Percentiles rank a stretch among this genome's conserved stretches.
These are phyloP conservation scores for Blastobasis adustella DNA, from an alignment of 2,888 invertebrate genomes.

Conservation along the genomic window DNA sequence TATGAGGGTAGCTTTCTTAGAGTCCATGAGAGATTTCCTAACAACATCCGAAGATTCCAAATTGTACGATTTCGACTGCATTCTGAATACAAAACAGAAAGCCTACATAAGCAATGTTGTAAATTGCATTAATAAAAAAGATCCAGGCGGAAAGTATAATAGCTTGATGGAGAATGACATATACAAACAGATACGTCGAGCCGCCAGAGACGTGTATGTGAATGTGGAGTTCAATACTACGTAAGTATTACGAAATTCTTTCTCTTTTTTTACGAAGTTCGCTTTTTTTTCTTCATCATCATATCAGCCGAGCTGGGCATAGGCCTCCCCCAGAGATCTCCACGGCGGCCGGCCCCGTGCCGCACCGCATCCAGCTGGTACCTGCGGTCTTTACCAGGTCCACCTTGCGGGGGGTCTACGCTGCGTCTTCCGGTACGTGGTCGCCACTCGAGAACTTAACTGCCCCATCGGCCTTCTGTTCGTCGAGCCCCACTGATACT, in stretches of 20 bases:
- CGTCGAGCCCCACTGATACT: no score
- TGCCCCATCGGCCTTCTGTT: no score
- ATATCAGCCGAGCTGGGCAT: no score
- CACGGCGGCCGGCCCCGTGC: no score
- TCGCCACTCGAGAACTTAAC: no score
- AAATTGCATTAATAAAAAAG: neutral
- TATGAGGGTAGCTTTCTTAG: neutral
- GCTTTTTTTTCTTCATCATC: neutral
- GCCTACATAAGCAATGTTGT: slow-evolving; percentile 1
- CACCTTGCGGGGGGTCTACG: no score
- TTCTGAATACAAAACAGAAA: neutral
- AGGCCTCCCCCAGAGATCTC: no score
- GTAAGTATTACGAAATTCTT: slow-evolving; percentile 2
- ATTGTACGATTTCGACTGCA: neutral
- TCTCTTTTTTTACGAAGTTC: neutral
- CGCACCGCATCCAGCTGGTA: no score
- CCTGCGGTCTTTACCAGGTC: no score
- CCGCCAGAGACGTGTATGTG: neutral
- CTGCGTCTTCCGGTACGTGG: no score
- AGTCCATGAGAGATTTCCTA: slow-evolving; percentile 1
- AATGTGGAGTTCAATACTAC: neutral
- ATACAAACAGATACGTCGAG: neutral
- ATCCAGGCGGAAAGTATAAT: neutral
- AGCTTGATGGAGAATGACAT: slow-evolving; percentile 1
- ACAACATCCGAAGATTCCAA: neutral